phyloP scores from a whole-genome alignment of 2,113 vertebrate genomes.

The Elanoides forficatus region DNA sequence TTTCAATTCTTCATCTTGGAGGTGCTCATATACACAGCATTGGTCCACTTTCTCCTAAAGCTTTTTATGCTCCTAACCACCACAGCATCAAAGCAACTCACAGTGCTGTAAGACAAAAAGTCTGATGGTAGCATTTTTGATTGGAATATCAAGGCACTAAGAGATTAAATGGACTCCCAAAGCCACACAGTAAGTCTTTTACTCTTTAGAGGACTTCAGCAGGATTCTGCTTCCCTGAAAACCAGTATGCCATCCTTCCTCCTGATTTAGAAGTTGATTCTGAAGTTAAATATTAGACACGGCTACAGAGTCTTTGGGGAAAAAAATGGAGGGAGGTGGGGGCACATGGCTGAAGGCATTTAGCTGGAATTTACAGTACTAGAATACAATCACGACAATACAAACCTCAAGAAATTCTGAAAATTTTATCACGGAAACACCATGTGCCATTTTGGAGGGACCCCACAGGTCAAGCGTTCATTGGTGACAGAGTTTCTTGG shows the following conservation, averaged over 20 bases:
- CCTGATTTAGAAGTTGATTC: not conserved
- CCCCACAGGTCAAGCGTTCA: not conserved
- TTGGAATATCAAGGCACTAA: not conserved
- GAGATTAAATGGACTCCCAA: not conserved
- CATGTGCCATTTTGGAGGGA: not conserved
- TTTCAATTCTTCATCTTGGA: not conserved
- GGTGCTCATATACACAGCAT: not conserved
- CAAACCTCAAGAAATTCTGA: not conserved
- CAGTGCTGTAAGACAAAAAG: not conserved
- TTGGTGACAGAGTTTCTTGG: not conserved
- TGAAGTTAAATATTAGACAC: not conserved
- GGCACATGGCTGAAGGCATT: not conserved
- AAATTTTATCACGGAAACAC: not conserved
- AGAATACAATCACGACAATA: not conserved
- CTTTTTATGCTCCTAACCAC: not conserved
- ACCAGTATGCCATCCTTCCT: not conserved
- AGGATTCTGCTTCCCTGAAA: not conserved
- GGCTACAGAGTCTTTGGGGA: not conserved
- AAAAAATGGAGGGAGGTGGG: not conserved
- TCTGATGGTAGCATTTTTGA: not conserved
- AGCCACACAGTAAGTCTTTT: not conserved
- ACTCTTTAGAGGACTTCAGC: not conserved
- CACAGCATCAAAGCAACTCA: not conserved
- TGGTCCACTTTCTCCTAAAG: not conserved
- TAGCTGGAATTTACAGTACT: not conserved